A percentile compares a stretch with the other conserved stretches of the same genome.
Conservation (phyloP, 2,113 vertebrate genomes). For the Rhombomys opimus region DNA sequence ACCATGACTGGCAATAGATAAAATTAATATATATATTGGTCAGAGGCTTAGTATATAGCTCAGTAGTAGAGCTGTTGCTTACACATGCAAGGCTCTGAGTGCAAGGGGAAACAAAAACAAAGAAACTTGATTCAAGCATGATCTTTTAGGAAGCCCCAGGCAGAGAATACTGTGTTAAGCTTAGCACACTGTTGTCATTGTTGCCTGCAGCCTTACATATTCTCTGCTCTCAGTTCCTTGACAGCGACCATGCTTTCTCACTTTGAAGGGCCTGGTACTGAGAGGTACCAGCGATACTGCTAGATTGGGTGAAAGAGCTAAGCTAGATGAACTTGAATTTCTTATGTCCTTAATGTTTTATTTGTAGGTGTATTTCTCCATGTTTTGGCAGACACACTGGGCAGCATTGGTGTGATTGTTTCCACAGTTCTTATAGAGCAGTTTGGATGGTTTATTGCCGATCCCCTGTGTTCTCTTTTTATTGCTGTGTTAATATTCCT, state of each 20-base stretch:
- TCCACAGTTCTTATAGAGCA: slow-evolving; percentile 98
- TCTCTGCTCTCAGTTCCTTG: background rate
- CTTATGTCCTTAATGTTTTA: slow-evolving; percentile 62
- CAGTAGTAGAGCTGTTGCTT: background rate
- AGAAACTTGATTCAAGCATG: background rate
- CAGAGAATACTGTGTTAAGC: background rate
- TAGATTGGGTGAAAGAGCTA: slow-evolving; percentile 27
- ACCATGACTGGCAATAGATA: background rate
- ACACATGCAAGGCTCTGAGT: too few species aligned
- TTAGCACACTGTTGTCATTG: background rate
- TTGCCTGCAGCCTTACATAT: background rate
- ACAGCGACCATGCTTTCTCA: background rate
- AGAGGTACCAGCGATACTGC: slow-evolving; percentile 37
- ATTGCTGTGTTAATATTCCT: slow-evolving; percentile 97
- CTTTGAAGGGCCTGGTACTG: background rate
- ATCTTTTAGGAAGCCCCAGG: background rate
- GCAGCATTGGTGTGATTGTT: slow-evolving; percentile 98
- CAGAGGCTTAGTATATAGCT: background rate
- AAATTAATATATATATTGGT: background rate
- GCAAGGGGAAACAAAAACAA: background rate
- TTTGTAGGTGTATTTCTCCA: slow-evolving; percentile 96
- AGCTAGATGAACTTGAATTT: slow-evolving; percentile 49
- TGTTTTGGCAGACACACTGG: slow-evolving; percentile 97
- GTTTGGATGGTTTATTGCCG: slow-evolving; percentile 98
- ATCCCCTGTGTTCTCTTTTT: slow-evolving; percentile 98